Conservation (phyloP, 1,140 invertebrate species). For the Augochlora pura region DNA sequence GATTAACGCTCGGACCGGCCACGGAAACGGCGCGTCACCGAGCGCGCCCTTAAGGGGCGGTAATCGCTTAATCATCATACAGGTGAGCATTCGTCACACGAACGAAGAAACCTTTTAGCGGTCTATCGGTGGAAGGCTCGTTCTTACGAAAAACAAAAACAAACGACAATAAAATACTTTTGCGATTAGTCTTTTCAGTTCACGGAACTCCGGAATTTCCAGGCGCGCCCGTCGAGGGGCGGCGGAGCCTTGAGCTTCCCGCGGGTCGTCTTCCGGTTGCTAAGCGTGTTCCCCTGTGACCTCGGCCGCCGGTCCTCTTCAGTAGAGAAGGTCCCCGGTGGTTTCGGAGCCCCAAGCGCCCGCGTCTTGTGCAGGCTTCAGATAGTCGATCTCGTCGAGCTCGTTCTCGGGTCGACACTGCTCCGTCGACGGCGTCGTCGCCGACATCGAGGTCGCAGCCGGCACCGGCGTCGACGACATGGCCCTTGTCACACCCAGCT, state of each 20-base stretch:
- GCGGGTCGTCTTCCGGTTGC: conserved; percentile 35
- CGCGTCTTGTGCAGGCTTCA: conserved; percentile 82
- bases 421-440: background rate
- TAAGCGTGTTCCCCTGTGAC: background rate
- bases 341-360: conserved; percentile 84
- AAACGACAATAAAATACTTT: conserved; percentile 17
- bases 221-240: conserved; percentile 40
- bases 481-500: conserved; percentile 83
- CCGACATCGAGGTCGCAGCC: conserved; percentile 34
- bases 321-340: conserved; percentile 84
- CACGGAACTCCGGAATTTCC: conserved; percentile 25
- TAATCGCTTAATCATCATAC: background rate
- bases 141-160: conserved; percentile 9
- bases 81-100: conserved; percentile 14
- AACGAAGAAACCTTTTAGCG: background rate
- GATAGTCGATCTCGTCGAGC: conserved; percentile 77
- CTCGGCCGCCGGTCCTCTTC: conserved; percentile 31
- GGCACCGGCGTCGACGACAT: conserved; percentile 57
- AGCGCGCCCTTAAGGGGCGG: conserved; percentile 36
- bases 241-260: conserved; percentile 47
- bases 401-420: conserved; percentile 16
- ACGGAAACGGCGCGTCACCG: conserved; percentile 23
- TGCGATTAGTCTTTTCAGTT: conserved; percentile 28
- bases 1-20: conserved; percentile 38
- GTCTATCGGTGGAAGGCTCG: background rate